Evolutionary conservation across 2,113 vertebrate species (phyloP).

Genomic region (Peromyscus maniculatus): DNA sequence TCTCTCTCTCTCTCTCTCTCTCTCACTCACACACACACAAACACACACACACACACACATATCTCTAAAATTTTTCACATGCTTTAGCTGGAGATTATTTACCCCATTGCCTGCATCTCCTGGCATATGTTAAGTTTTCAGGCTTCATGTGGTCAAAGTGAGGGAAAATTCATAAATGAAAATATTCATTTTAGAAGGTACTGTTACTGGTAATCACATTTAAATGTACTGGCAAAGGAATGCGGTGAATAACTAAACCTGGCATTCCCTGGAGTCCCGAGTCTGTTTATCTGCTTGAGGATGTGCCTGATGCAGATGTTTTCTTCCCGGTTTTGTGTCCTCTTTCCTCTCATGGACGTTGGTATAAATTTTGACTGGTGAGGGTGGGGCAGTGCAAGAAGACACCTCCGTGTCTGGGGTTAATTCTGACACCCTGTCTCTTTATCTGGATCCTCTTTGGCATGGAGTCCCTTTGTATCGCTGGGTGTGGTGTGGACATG

Average conservation of each 20-base stretch:
- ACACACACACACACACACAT: neutral
- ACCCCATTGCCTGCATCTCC: conserved; percentile 69
- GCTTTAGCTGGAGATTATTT: conserved; percentile 83
- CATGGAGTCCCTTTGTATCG: neutral
- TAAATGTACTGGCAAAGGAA: conserved; percentile 58
- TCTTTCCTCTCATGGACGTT: neutral
- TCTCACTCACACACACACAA: neutral
- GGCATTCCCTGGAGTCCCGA: neutral
- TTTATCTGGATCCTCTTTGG: neutral
- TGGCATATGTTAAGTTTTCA: conserved; percentile 83
- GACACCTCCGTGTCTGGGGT: neutral
- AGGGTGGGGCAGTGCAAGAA: neutral
- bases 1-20: neutral
- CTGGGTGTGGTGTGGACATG: neutral
- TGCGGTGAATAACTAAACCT: neutral
- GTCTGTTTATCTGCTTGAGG: neutral
- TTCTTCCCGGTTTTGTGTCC: neutral
- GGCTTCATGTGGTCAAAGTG: conserved; percentile 80
- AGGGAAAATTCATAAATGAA: conserved; percentile 76
- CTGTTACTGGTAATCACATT: conserved; percentile 70
- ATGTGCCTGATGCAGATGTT: neutral
- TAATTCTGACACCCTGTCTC: neutral
- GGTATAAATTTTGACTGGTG: conserved; percentile 25
- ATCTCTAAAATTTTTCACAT: conserved; percentile 58
- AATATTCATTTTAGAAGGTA: conserved; percentile 85